phyloP scores from a whole-genome alignment of 1,140 invertebrate genomes.

The Drosophila athabasca region DNA sequence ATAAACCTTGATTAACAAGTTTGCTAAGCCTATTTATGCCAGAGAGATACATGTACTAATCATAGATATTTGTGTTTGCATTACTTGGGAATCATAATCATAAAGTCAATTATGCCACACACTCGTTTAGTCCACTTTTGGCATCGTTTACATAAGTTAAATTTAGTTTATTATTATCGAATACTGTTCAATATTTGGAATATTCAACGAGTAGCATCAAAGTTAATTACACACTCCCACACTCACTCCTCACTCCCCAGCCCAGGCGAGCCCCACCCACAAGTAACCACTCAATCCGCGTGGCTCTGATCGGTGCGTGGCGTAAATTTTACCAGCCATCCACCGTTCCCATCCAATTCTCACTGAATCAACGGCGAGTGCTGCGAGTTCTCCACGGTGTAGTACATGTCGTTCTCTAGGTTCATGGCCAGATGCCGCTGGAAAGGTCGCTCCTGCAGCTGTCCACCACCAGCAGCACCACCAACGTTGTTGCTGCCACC shows the following conservation, averaged over 20 bases:
- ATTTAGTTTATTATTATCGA: conserved; percentile 64
- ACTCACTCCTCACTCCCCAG: conserved; percentile 7
- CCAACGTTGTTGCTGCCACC: too few relatives aligned
- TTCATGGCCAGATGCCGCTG: conserved; percentile 86
- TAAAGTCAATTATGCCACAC: conserved; percentile 49
- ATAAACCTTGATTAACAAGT: conserved; percentile 56
- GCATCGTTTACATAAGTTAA: conserved; percentile 1
- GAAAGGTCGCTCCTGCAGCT: conserved; percentile 78
- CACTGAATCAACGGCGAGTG: conserved; percentile 88
- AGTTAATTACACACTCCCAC: conserved; percentile 61
- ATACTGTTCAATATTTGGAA: conserved; percentile 76
- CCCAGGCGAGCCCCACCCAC: conserved; percentile 1
- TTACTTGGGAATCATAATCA: conserved; percentile 58
- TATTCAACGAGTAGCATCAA: conserved; percentile 69
- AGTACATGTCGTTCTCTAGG: conserved; percentile 87
- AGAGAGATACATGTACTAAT: conserved; percentile 51
- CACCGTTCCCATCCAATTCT: conserved; percentile 47
- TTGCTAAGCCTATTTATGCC: conserved; percentile 64
- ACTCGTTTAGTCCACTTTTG: neutral
- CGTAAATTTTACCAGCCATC: conserved; percentile 81
- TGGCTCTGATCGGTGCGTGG: conserved; percentile 34
- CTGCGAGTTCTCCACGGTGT: conserved; percentile 88
- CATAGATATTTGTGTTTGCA: conserved; percentile 53
- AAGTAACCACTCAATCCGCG: conserved; percentile 23
- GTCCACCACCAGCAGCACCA: conserved; percentile 36